phyloP scores from a whole-genome alignment of 2,888 invertebrate genomes.

The Trachelus iudaicus region DNA sequence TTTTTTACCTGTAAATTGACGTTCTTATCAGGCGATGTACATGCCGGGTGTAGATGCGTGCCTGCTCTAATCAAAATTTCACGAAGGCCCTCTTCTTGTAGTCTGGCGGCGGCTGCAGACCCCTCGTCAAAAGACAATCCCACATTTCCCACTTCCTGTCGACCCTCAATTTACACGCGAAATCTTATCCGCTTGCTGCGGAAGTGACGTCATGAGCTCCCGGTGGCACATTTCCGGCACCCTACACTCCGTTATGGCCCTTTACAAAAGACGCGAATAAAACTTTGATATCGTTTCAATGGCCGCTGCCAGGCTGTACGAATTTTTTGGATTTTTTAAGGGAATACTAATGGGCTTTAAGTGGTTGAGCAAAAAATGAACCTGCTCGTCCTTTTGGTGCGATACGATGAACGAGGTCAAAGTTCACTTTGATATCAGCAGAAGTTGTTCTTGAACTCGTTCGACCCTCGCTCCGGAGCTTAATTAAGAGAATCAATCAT shows the following conservation, averaged over 20 bases:
- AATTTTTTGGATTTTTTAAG: no score
- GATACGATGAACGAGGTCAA: background rate
- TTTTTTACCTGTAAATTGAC: background rate
- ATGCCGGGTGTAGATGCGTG: background rate
- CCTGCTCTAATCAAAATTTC: background rate
- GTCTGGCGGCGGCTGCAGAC: background rate
- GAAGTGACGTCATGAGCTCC: no score
- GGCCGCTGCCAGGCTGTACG: no score
- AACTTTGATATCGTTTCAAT: no score
- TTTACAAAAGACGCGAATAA: no score
- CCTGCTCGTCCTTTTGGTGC: background rate
- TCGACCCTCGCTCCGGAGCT: background rate
- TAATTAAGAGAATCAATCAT: background rate
- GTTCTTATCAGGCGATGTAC: background rate
- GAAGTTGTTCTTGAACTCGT: background rate
- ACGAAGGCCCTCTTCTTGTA: background rate
- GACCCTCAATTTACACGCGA: no score
- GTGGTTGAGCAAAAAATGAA: background rate
- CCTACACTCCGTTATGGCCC: no score
- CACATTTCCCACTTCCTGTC: no score
- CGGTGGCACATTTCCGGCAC: no score
- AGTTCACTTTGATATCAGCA: background rate
- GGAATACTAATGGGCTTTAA: no score
- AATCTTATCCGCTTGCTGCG: no score
- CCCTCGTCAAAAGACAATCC: background rate